Conservation (phyloP, 2,113 vertebrate species). For the Choloepus hoffmanni region DNA sequence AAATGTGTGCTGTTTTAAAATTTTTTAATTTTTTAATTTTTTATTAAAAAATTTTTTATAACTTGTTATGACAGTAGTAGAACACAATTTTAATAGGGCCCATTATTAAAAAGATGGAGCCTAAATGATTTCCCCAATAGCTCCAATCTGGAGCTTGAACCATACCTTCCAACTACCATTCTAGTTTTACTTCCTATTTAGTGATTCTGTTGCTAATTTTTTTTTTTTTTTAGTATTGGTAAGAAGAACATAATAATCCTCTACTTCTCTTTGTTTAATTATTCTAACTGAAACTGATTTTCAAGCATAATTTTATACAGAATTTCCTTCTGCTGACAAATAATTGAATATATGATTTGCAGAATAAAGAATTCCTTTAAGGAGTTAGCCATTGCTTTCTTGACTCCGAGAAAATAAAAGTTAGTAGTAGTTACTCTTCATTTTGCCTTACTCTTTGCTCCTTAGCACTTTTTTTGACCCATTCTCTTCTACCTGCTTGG, state of each 20-base stretch:
- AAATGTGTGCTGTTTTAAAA: background rate
- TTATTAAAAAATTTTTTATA: background rate
- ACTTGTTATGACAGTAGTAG: background rate
- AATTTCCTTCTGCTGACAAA: slow-evolving; percentile 32
- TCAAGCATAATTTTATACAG: background rate
- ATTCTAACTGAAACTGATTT: slow-evolving; percentile 31
- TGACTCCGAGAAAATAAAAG: background rate
- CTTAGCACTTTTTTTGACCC: background rate
- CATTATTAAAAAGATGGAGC: background rate
- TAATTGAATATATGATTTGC: background rate
- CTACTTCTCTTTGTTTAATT: background rate
- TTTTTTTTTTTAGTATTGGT: background rate
- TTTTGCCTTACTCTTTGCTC: background rate
- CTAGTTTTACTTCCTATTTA: background rate
- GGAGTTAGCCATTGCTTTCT: background rate
- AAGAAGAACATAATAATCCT: background rate
- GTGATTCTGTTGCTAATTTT: background rate
- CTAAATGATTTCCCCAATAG: background rate
- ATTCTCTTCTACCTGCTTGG: background rate
- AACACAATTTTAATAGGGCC: background rate
- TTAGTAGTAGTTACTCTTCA: background rate
- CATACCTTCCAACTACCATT: background rate
- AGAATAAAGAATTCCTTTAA: background rate
- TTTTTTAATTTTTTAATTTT: background rate
- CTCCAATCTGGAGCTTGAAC: background rate